Percentiles rank a stretch among this genome's conserved stretches.
Conservation (phyloP, 2,888 invertebrate genomes). For the Orthosia gracilis region DNA sequence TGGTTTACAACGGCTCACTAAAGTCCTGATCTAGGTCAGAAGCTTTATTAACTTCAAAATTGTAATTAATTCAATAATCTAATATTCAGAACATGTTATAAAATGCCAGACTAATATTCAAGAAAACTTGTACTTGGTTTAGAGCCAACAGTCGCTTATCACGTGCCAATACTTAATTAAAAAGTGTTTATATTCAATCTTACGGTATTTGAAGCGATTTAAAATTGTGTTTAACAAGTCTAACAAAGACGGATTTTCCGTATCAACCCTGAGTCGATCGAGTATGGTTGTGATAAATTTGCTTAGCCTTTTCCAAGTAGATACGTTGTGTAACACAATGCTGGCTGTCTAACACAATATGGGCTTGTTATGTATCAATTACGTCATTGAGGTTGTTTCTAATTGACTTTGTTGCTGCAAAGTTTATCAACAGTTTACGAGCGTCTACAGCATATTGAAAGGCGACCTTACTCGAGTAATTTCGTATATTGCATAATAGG, state of each 20-base stretch:
- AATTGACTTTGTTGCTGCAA: constrained; percentile 48
- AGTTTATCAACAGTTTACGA: constrained; percentile 51
- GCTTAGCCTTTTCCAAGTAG: constrained; percentile 67
- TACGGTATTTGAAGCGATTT: constrained; percentile 42
- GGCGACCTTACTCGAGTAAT: constrained; percentile 46
- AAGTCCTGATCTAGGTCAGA: constrained; percentile 32
- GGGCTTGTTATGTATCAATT: constrained; percentile 62
- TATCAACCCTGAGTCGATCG: constrained; percentile 70
- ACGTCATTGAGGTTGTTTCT: constrained; percentile 66
- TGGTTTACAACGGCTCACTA: constrained; percentile 50
- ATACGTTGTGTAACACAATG: constrained; percentile 65
- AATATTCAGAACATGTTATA: constrained; percentile 41
- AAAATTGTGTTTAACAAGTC: constrained; percentile 55
- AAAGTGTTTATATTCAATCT: constrained; percentile 63
- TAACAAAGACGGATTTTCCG: constrained; percentile 58
- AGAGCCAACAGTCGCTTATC: constrained; percentile 54
- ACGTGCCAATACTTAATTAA: constrained; percentile 59
- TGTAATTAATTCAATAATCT: constrained; percentile 55
- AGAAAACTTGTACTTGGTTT: constrained; percentile 49
- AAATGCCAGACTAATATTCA: constrained; percentile 51
- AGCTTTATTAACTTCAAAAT: constrained; percentile 61
- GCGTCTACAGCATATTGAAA: constrained; percentile 35
- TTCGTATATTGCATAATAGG: constrained; percentile 37
- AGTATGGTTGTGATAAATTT: constrained; percentile 75
- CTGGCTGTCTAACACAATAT: constrained; percentile 65